A percentile compares a stretch with the other conserved stretches of the same genome.
phyloP scores from a whole-genome alignment of 2,113 vertebrate genomes.

The Nothobranchius furzeri region DNA sequence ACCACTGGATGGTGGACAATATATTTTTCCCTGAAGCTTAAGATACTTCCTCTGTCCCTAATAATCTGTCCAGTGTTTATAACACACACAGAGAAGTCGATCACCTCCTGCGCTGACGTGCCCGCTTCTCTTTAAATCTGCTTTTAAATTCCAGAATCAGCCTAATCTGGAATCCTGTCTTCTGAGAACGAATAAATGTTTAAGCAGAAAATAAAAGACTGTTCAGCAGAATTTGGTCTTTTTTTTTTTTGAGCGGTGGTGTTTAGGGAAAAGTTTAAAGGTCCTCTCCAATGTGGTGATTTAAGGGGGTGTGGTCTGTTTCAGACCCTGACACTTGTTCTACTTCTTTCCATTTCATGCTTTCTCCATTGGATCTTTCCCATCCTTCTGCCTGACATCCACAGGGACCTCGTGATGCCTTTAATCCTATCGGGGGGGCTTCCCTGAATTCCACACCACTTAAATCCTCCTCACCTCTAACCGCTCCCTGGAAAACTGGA shows the following conservation, averaged over 20 bases:
- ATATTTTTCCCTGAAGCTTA: conserved; percentile 7
- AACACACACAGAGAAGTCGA: conserved; percentile 31
- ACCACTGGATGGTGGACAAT: neutral
- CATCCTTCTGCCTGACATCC: conserved; percentile 32
- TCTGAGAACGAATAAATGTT: conserved; percentile 62
- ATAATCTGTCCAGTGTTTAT: conserved; percentile 41
- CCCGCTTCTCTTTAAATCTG: conserved; percentile 19
- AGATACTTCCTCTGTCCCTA: conserved; percentile 17
- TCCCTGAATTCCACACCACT: conserved; percentile 53
- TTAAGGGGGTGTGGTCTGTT: conserved; percentile 3
- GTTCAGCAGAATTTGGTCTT: conserved; percentile 11
- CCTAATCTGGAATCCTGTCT: conserved; percentile 50
- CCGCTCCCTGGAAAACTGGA: conserved; percentile 45
- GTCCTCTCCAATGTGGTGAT: neutral
- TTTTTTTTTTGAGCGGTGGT: neutral
- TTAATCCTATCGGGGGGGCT: conserved; percentile 56
- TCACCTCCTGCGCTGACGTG: conserved; percentile 47
- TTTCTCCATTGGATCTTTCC: conserved; percentile 8
- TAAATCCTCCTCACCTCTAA: conserved; percentile 43
- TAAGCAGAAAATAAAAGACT: conserved; percentile 25
- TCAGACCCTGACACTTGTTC: neutral
- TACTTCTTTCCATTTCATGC: neutral
- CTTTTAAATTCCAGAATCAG: conserved; percentile 37
- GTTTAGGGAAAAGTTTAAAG: neutral
- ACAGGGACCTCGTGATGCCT: conserved; percentile 58